A percentile compares a stretch with the other conserved stretches of the same genome.
Conservation (phyloP, 2,797 vertebrate species). For the Chromobotia macracanthus region DNA sequence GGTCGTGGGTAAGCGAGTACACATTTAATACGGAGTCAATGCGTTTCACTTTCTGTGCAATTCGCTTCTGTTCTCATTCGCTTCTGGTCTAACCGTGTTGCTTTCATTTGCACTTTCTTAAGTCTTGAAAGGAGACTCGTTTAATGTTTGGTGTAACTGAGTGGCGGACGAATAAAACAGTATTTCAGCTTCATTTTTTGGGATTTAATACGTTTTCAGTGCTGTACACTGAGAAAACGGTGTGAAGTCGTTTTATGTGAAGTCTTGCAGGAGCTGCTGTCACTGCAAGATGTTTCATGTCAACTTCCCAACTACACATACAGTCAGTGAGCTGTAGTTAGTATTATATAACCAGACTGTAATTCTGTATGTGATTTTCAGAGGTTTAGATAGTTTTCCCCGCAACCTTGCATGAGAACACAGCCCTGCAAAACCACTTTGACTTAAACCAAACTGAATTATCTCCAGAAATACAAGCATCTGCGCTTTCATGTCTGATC, state of each 20-base stretch:
- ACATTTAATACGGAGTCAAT: not conserved
- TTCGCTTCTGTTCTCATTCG: not conserved
- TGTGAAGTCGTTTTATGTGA: not conserved
- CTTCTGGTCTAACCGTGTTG: not conserved
- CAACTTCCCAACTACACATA: not conserved
- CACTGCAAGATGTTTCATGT: not conserved
- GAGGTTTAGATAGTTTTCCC: not conserved
- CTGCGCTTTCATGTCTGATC: not conserved
- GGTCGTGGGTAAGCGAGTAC: slow-evolving; percentile 82
- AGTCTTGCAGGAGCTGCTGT: not conserved
- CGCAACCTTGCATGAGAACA: not conserved
- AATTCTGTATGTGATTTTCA: too few species aligned
- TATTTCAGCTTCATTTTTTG: too few species aligned
- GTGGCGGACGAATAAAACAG: too few species aligned
- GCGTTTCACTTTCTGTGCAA: not conserved
- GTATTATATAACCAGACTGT: not conserved
- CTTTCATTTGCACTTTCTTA: not conserved
- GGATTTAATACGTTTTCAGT: too few species aligned
- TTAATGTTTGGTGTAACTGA: not conserved
- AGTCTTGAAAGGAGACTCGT: not conserved
- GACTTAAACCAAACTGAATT: not conserved
- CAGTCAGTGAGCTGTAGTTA: not conserved
- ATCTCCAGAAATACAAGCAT: not conserved
- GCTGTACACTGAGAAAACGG: too few species aligned
- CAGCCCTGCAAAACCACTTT: not conserved